Percentiles rank a stretch among this genome's conserved stretches.
Evolutionary conservation across 1,140 invertebrate genomes (phyloP).

Genomic region (Hyposmocoma kahamanoa): DNA sequence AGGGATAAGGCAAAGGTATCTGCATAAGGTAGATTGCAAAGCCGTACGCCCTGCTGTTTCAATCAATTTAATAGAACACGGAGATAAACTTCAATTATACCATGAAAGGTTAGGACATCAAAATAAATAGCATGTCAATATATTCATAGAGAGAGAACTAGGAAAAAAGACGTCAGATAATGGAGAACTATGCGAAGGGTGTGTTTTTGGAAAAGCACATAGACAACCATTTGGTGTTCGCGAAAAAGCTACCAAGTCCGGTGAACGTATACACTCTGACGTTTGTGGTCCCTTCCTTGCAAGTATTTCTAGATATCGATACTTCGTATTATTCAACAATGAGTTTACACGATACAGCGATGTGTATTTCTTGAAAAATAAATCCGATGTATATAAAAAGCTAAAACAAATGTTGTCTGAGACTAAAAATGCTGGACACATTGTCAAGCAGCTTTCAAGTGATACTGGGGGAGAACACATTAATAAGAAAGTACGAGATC

Average conservation of each 20-base stretch:
- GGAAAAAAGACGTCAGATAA: conserved; percentile 2
- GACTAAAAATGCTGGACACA: conserved; percentile 4
- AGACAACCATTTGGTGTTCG: conserved; percentile 13
- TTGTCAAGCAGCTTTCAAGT: conserved; percentile 17
- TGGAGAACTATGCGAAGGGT: conserved; percentile 11
- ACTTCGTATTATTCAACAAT: conserved; percentile 13
- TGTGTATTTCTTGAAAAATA: conserved; percentile 9
- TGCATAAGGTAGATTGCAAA: conserved; percentile 3
- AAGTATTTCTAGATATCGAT: neutral
- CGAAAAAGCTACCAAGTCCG: conserved; percentile 13
- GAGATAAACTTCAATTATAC: conserved; percentile 3
- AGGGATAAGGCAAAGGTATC: conserved; percentile 1
- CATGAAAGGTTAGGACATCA: conserved; percentile 6
- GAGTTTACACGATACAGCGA: conserved; percentile 2
- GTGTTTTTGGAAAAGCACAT: conserved; percentile 20
- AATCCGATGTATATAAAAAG: conserved; percentile 5
- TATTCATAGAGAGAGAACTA: conserved; percentile 3
- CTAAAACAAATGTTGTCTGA: conserved; percentile 3
- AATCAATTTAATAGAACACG: too few relatives aligned
- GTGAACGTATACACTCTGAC: conserved; percentile 10
- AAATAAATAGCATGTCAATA: neutral
- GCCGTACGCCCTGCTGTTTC: neutral
- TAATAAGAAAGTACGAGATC: conserved; percentile 27
- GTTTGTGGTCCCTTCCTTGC: conserved; percentile 10
- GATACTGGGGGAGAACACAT: conserved; percentile 42